Evolutionary conservation across 2,113 vertebrate species (phyloP).

Genomic region (Heterocephalus glaber): DNA sequence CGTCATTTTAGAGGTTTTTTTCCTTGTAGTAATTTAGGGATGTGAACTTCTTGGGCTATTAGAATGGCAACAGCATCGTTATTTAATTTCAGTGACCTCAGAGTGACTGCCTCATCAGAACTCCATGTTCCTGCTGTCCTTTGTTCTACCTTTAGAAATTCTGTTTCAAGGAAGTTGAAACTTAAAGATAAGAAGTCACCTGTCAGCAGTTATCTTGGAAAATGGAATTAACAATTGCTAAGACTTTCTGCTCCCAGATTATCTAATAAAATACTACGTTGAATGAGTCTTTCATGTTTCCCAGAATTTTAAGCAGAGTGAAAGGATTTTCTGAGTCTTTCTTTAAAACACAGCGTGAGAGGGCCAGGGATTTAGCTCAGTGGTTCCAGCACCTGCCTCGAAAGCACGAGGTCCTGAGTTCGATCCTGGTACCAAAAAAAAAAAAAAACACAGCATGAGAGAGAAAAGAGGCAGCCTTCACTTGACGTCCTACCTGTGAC

Average conservation of each 20-base stretch:
- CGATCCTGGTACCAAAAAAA: too few relatives aligned
- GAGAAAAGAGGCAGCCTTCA: neutral
- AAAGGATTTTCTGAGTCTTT: neutral
- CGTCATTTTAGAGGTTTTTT: neutral
- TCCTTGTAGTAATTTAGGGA: neutral
- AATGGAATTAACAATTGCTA: constrained; percentile 13
- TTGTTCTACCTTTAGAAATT: constrained; percentile 12
- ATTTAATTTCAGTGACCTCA: constrained; percentile 17
- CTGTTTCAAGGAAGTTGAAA: neutral
- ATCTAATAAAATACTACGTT: neutral
- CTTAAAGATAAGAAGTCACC: constrained; percentile 14
- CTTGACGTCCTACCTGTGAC: neutral
- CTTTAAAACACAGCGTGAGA: neutral
- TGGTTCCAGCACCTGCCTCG: too few relatives aligned
- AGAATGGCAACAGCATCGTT: neutral
- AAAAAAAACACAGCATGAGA: neutral
- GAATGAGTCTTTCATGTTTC: constrained; percentile 8
- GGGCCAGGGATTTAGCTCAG: too few relatives aligned
- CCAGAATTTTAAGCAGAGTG: constrained; percentile 4
- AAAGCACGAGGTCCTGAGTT: too few relatives aligned
- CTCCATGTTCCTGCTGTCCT: neutral
- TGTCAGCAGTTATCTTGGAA: constrained; percentile 50
- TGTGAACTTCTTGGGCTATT: neutral
- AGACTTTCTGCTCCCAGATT: constrained; percentile 13
- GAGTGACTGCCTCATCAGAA: neutral